phyloP scores from a whole-genome alignment of 2,888 invertebrate genomes.

The Andrena flavipes region DNA sequence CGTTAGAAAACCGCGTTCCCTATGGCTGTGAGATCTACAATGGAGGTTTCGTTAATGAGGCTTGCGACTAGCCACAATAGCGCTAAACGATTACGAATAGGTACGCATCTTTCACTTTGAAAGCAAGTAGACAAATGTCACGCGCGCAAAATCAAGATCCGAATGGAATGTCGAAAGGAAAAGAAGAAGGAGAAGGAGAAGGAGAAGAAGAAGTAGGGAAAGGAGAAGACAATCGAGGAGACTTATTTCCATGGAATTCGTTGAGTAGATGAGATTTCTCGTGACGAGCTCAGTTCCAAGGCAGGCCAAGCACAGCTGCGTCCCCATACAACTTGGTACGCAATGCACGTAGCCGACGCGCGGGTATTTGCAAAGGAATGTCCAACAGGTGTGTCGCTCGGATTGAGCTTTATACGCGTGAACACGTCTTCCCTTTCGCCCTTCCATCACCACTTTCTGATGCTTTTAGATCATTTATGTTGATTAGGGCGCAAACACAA shows the following conservation, averaged over 20 bases:
- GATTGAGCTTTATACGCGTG: constrained; percentile 59
- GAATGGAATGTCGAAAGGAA: neutral
- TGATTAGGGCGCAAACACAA: neutral
- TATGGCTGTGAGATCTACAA: neutral
- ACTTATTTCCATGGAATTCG: constrained; percentile 31
- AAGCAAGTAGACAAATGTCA: neutral
- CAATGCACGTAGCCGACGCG: constrained; percentile 66
- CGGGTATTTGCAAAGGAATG: constrained; percentile 78
- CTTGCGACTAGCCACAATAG: neutral
- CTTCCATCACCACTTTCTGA: constrained; percentile 9
- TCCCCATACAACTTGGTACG: constrained; percentile 57
- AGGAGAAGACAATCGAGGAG: neutral
- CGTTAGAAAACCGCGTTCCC: neutral
- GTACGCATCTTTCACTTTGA: too few relatives aligned
- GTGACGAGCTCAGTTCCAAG: constrained; percentile 20
- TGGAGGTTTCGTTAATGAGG: too few relatives aligned
- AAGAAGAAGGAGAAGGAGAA: neutral
- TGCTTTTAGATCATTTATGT: neutral
- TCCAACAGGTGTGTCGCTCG: constrained; percentile 82
- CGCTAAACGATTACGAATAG: neutral
- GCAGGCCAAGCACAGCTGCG: constrained; percentile 50
- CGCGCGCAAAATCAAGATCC: neutral
- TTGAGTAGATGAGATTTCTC: constrained; percentile 38
- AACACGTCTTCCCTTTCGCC: constrained; percentile 55
- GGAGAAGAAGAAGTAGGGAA: neutral